Evolutionary conservation across 2,113 vertebrate genomes (phyloP), one percentile per base, ranked within the genome.

Genomic region (Antennarius striatus): DNA sequence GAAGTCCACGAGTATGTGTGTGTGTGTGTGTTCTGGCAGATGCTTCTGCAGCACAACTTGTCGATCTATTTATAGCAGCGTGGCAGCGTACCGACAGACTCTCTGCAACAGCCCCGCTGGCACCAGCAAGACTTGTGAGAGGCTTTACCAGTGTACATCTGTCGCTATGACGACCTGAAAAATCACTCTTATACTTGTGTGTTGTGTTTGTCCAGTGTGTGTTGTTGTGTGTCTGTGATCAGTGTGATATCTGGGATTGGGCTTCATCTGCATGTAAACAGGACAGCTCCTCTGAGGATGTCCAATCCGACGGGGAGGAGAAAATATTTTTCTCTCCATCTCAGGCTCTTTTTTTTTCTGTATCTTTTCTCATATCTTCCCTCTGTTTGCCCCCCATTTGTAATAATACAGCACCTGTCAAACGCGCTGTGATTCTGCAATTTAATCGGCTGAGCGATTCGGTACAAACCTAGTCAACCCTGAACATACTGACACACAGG

Each of bases 11-110:
- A 56, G 61, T 62, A 54, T 65, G 32, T 50, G 51, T 32, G 10
- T 7, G 11, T 46, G 46, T 63, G 56, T 62, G 48, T 52, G 36
- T 62, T 50, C 63, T 49, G 45, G 73, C 73, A 64, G 68, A 68
- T 73, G 63, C 53, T 57, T 84, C 79, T 81, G 71, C 78, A 68
- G 75, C 78, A 83, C 40, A 61, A 73, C 61, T 61, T 73, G 76
- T 71, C 59, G 40, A 60, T 39, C 82, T 86, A 89, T 90, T 85
- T 80, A 60, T 88, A 89, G 85, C 4, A 72, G 72, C 79, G 54
- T 53, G 5, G 66, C 72, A 76, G 80, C 73, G 70, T 22, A 75
- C 63, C 65, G 51, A 63, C 42, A 68, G 30, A 48, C 76, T 42
- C 68, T 40, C 45, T 78, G 75, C 61, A 69, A 81, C 74, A 58